phyloP scores from a whole-genome alignment of 2,888 invertebrate species.

The Thymelicus lineola region DNA sequence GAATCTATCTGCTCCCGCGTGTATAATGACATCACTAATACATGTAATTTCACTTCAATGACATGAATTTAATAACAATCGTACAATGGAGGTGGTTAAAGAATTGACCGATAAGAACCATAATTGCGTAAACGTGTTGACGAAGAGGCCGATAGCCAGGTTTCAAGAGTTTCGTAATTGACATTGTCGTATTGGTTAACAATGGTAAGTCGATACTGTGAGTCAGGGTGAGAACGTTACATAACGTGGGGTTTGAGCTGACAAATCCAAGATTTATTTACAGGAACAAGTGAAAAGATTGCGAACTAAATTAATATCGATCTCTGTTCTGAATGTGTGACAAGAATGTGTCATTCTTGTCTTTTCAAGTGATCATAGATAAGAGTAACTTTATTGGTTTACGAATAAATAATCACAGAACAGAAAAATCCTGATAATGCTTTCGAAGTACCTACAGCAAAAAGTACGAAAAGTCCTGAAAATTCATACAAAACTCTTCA shows the following conservation, averaged over 20 bases:
- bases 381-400: too few relatives aligned
- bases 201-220: conserved; percentile 31
- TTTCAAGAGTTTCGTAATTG: conserved; percentile 32
- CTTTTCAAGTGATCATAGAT: too few relatives aligned
- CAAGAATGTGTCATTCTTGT: too few relatives aligned
- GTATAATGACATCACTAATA: conserved; percentile 21
- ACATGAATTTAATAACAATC: conserved; percentile 4
- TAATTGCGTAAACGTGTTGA: conserved; percentile 23
- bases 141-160: conserved; percentile 25
- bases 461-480: background rate
- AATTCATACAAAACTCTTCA: background rate
- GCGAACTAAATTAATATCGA: too few relatives aligned
- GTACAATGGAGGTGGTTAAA: background rate
- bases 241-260: conserved; percentile 9
- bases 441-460: background rate
- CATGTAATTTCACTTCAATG: background rate
- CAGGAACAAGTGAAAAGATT: too few relatives aligned
- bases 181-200: conserved; percentile 32
- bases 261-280: background rate
- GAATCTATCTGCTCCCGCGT: background rate
- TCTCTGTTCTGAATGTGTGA: too few relatives aligned
- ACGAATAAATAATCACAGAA: too few relatives aligned
- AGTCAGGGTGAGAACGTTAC: conserved; percentile 25
- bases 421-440: background rate
- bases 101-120: conserved; percentile 24